Base-by-base conservation (phyloP, 1,140 invertebrate genomes). In the Drosophila burlai region DNA sequence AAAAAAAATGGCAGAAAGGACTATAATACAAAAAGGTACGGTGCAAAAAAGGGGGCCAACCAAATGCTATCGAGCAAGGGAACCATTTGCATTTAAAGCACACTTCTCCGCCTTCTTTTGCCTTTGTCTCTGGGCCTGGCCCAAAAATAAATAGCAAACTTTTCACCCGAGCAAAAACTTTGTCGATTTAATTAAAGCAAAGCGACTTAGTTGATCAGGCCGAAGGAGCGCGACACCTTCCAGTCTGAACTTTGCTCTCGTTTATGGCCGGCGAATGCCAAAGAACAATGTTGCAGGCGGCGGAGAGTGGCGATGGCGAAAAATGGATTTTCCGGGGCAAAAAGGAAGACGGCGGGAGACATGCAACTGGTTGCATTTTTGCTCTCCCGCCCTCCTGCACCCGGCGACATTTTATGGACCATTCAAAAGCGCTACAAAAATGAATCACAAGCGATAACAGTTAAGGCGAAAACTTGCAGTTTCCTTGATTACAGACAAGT, bases 401-500 rank as follows among this genome's bases (percentile, higher is more conserved):
- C 49, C 54, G 43, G 38, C 75, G 43, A 63, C 83, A 72, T 69
- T 83, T 83, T 83, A 83, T 87, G 81, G 76, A 68, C 69, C 71
- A 66, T 87, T 87, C 69, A 52, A 67, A 76, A 76, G 62, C 59
- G 76, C 73, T 76, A 76, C 62, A 77, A 77, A 77, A 67, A 87
- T 83, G 82, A 89, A 86, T 86, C 83, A 83, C 80, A 69, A 62
- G 83, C 80, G 50, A 83, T 82, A 54, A 86, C 73, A 83, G 74
- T 76, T 73, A 75, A 73, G 76, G 71, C 73, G 66, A 74, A 71
- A 47, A 83, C 78, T 59, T 74, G 64, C 67, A 69, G 63, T 87
- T 68, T 69, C 54, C 76, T 83, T 87, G 76, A 86, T 85, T 82
- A 85, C 79, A 75, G 61, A 75, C 78, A 82, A 64, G 62, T 64